A percentile compares a stretch with the other conserved stretches of the same genome.
Evolutionary conservation across 2,888 invertebrate genomes (phyloP).

Genomic region (Ophion ellenae): DNA sequence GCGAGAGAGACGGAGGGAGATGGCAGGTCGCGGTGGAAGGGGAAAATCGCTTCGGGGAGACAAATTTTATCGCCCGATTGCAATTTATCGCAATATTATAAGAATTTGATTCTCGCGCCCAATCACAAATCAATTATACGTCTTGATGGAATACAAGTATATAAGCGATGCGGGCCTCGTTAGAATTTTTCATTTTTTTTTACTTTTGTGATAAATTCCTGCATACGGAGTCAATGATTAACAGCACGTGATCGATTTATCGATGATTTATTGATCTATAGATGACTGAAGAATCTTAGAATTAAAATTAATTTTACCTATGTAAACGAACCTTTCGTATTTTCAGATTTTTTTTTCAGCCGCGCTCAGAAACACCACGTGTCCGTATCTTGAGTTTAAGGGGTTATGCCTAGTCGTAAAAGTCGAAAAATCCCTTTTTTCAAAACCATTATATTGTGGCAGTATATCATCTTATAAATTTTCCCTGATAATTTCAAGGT

Average conservation of each 20-base stretch:
- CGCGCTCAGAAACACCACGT: too few species aligned
- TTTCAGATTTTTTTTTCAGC: too few species aligned
- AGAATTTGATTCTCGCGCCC: conserved; percentile 11
- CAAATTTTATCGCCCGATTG: conserved; percentile 45
- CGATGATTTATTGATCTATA: background rate
- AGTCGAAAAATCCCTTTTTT: too few species aligned
- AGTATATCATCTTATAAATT: too few species aligned
- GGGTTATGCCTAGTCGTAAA: too few species aligned
- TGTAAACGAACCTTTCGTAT: too few species aligned
- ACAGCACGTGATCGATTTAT: background rate
- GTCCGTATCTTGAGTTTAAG: too few species aligned
- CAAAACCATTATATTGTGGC: too few species aligned
- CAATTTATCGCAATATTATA: conserved; percentile 1
- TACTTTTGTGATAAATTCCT: background rate
- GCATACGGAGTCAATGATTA: background rate
- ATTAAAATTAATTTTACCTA: too few species aligned
- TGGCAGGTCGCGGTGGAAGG: conserved; percentile 3
- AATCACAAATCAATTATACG: conserved; percentile 26
- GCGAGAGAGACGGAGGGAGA: background rate
- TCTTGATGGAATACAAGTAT: background rate
- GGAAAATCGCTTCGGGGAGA: conserved; percentile 20
- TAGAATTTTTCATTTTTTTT: background rate
- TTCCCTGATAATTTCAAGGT: too few species aligned
- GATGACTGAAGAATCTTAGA: too few species aligned
- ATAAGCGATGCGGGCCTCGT: background rate